These are phyloP conservation scores for Pavo muticus DNA, from an alignment of 2,113 vertebrate genomes.

Conservation along the genomic window DNA sequence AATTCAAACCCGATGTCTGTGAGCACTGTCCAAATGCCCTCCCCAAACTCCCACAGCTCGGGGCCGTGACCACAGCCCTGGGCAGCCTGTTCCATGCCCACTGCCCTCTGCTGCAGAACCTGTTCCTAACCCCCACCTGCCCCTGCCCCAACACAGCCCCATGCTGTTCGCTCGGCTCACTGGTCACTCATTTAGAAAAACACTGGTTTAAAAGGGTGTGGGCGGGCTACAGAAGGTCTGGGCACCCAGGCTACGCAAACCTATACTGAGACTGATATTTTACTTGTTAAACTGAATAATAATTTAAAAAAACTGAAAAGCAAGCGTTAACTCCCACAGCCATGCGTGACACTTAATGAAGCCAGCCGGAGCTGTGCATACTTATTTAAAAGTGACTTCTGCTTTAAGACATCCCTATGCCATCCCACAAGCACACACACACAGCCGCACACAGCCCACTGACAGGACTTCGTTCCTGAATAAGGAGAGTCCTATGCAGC, in stretches of 20 bases:
- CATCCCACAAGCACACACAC: accelerated
- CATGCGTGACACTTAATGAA: not conserved
- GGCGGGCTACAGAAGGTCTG: not conserved
- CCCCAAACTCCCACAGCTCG: too few species aligned
- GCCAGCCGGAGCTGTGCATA: not conserved
- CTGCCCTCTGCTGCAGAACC: too few species aligned
- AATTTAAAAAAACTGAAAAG: not conserved
- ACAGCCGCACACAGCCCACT: accelerated
- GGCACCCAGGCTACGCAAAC: not conserved
- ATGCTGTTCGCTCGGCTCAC: too few species aligned
- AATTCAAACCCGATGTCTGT: too few species aligned
- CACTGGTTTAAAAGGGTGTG: not conserved
- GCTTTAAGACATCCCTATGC: not conserved
- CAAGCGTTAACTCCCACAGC: not conserved
- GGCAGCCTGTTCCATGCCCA: too few species aligned
- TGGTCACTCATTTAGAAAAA: not conserved
- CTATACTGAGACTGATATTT: not conserved
- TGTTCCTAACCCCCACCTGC: too few species aligned
- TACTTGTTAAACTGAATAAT: not conserved
- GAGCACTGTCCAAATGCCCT: too few species aligned
- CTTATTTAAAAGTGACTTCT: not conserved
- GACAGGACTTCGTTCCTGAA: too few species aligned
- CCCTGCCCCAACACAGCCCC: too few species aligned
- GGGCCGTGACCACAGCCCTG: too few species aligned
- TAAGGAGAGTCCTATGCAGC: too few species aligned